These are phyloP conservation scores for Trichogramma pretiosum DNA, from an alignment of 1,140 invertebrate species.

Conservation along the genomic window DNA sequence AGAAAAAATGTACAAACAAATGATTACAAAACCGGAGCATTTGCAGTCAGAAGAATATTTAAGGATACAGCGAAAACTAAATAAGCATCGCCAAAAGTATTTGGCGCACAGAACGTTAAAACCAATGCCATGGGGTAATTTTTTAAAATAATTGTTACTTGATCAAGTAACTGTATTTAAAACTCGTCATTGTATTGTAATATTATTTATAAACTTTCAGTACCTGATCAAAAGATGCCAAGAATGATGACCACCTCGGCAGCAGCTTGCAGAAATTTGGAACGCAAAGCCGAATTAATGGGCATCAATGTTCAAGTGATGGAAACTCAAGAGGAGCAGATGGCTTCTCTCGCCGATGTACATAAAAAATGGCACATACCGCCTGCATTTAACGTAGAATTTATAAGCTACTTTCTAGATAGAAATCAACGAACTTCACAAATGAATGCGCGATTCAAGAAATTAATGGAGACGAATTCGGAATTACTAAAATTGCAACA, in stretches of 20 bases:
- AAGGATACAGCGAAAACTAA: conserved; percentile 67
- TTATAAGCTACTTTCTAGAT: conserved; percentile 89
- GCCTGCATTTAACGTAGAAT: conserved; percentile 86
- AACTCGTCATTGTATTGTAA: neutral
- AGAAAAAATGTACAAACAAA: conserved; percentile 57
- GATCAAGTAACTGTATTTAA: neutral
- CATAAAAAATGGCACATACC: conserved; percentile 89
- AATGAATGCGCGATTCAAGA: conserved; percentile 66
- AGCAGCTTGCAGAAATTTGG: conserved; percentile 73
- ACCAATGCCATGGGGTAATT: conserved; percentile 73
- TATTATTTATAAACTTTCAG: conserved; percentile 41
- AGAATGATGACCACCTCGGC: conserved; percentile 82
- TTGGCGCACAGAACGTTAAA: conserved; percentile 62
- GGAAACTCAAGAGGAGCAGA: conserved; percentile 71
- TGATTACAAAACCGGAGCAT: conserved; percentile 46
- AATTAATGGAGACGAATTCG: conserved; percentile 66
- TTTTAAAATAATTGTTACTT: neutral
- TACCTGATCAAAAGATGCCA: conserved; percentile 90
- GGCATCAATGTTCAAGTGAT: conserved; percentile 71
- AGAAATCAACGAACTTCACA: conserved; percentile 67
- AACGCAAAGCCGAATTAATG: conserved; percentile 83
- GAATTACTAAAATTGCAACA: conserved; percentile 64
- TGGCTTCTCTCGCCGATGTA: conserved; percentile 71
- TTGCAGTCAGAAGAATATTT: conserved; percentile 57
- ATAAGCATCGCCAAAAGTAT: conserved; percentile 69